Percentiles rank a stretch among this genome's conserved stretches.
Conservation (phyloP, 2,888 invertebrate species). For the Ophion ventricosus region DNA sequence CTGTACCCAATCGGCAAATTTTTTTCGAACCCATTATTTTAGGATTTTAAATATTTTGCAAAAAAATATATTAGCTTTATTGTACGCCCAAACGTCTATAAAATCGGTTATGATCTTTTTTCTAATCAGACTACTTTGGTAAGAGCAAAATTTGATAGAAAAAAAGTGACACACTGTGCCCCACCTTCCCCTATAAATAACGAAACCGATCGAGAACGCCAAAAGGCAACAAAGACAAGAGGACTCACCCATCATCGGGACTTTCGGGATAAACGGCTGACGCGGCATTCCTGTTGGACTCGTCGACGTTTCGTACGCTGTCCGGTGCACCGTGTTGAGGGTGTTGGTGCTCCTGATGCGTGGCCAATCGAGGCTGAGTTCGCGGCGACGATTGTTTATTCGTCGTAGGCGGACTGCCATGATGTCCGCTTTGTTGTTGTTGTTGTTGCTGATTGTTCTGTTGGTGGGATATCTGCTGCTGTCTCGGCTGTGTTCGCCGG, state of each 20-base stretch:
- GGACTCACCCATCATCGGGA: constrained; percentile 74
- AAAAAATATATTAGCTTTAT: no score
- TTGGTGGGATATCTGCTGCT: constrained; percentile 68
- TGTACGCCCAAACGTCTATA: no score
- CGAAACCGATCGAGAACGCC: background rate
- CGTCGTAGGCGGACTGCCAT: background rate
- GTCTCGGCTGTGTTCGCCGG: constrained; percentile 72
- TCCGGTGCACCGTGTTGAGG: constrained; percentile 28
- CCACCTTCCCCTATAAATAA: no score
- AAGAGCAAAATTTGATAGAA: no score
- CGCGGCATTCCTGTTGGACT: constrained; percentile 20
- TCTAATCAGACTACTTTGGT: no score
- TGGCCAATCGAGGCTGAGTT: constrained; percentile 54
- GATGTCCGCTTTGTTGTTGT: constrained; percentile 45
- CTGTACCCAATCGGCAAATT: no score
- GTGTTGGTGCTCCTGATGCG: constrained; percentile 68
- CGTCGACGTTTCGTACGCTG: constrained; percentile 3
- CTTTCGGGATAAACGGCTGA: constrained; percentile 73
- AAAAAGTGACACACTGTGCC: no score
- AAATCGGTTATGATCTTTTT: no score
- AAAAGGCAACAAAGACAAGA: background rate
- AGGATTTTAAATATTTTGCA: no score
- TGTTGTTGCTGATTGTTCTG: constrained; percentile 53
- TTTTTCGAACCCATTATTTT: no score
- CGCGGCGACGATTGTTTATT: constrained; percentile 46